Base-by-base conservation (phyloP, 2,797 vertebrate species). In the Malurus leucopterus region DNA sequence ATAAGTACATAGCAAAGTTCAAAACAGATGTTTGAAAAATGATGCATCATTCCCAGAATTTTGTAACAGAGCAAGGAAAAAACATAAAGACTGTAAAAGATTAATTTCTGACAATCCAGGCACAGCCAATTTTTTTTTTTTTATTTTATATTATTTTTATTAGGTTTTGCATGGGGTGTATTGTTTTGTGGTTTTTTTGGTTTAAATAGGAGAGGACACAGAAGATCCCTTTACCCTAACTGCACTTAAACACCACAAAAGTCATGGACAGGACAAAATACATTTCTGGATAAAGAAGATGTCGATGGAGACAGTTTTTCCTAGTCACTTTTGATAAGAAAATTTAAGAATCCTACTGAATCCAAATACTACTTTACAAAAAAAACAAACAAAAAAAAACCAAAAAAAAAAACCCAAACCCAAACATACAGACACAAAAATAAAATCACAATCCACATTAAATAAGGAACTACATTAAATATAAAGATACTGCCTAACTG, bases 91-190 rank as follows among this genome's bases (percentile, higher is more conserved):
- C 12, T 57, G 6, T 14, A 74, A 59, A 51, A 63, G 38, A 55
- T 15, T n/a, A 13, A n/a, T 15, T 75, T 78, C 67, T 78, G 17
- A 86, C 69, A 64, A 86, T 2, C 4, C 41, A 80, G 49, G 1
- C 2, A 67, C 8, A 81, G 30, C 2, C 44, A 59, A 9, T 9
- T 36, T 36, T 44, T 30, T 63, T 2, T 54, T 36, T 30, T 22
- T 36, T 22, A 27, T 36, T 44, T 49, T 23, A 19, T 29, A 44
- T 51, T 27, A 15, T 29, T 44, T n/a, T 27, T 23, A 58, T 22
- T n/a, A 59, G 4, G 2, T 26, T 72, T 79, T 3, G 3, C 8
- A 27, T 13, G 3, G 5, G 3, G 2, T 51, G 9, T 7, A 59
- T 38, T 0, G 12, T 3, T 77, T 26, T 9, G 11, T 8, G 18